Evolutionary conservation across 2,888 invertebrate genomes (phyloP).

Genomic region (Tuta absoluta): DNA sequence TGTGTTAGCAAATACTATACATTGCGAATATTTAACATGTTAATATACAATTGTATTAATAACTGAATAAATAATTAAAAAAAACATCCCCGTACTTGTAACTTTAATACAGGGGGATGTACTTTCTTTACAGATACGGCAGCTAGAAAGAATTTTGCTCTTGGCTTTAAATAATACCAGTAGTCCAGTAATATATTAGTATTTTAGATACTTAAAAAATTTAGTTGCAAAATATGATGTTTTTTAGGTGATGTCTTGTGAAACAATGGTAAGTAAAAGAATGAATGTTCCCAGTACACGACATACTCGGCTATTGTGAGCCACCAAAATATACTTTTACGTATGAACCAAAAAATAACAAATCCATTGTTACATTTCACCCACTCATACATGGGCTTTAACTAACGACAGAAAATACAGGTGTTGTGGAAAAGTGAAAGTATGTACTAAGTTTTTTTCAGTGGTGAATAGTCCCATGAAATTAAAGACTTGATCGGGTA

Average conservation of each 20-base stretch:
- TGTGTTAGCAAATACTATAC: neutral
- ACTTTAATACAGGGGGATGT: too few species aligned
- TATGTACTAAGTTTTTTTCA: too few species aligned
- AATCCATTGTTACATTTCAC: constrained; percentile 49
- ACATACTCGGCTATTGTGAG: constrained; percentile 54
- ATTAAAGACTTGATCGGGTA: too few species aligned
- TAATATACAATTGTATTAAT: constrained; percentile 8
- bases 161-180: too few species aligned
- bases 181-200: too few species aligned
- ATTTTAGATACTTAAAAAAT: too few species aligned
- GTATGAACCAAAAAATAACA: constrained; percentile 49
- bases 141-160: too few species aligned
- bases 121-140: too few species aligned
- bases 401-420: neutral
- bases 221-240: constrained; percentile 32
- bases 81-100: too few species aligned
- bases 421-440: neutral
- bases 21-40: neutral
- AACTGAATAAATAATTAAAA: constrained; percentile 1
- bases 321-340: constrained; percentile 61
- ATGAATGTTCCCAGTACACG: constrained; percentile 60
- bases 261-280: constrained; percentile 68
- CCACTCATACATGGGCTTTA: constrained; percentile 32
- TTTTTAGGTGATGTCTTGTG: constrained; percentile 38
- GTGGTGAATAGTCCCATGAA: too few species aligned